Evolutionary conservation across 92 coral and sea anemone genomes (phyloP).

Genomic region (Bergia puertoricense): DNA sequence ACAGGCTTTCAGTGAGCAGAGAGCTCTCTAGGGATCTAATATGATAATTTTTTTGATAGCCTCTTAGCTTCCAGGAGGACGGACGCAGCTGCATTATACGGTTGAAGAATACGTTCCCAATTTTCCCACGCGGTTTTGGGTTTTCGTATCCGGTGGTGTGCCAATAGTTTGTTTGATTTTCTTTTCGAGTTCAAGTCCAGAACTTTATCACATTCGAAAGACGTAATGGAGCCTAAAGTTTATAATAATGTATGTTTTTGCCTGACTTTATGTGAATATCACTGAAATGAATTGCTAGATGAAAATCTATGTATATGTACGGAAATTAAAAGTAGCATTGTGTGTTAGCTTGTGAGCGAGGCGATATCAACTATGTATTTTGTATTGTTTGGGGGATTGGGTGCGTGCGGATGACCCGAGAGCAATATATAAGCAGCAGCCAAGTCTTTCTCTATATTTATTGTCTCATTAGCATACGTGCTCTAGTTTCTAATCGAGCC

Average conservation of each 20-base stretch:
- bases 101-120: neutral
- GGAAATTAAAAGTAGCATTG: neutral
- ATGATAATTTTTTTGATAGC: too few relatives aligned
- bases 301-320: neutral
- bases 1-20: conserved; percentile 34
- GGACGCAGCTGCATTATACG: neutral
- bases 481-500: too few relatives aligned
- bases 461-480: too few relatives aligned
- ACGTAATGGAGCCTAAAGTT: neutral
- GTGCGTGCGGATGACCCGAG: neutral
- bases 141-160: neutral
- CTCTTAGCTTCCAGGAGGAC: neutral
- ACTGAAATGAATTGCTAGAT: too few relatives aligned
- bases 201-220: neutral
- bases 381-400: neutral
- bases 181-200: neutral
- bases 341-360: neutral
- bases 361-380: neutral
- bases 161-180: too few relatives aligned
- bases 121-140: neutral
- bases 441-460: too few relatives aligned
- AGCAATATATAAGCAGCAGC: neutral
- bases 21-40: conserved; percentile 29
- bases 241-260: too few relatives aligned
- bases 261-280: too few relatives aligned